phyloP scores from a whole-genome alignment of 2,797 vertebrate species.

The Neopelma chrysocephalum region DNA sequence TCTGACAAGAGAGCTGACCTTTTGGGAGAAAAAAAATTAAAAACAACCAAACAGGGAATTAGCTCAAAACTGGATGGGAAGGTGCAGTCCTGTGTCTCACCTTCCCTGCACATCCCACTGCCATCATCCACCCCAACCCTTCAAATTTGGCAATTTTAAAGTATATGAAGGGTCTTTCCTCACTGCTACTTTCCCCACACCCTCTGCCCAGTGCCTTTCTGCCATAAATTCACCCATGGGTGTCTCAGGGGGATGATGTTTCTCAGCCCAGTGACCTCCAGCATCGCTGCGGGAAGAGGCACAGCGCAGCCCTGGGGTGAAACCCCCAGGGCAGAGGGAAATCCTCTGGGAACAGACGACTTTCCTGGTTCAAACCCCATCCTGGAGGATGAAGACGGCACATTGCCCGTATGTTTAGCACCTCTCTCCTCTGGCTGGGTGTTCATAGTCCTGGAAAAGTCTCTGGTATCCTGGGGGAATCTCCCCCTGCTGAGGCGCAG shows the following conservation, averaged over 20 bases:
- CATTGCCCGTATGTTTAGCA: background rate
- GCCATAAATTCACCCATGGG: rapidly evolving
- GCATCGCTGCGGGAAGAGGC: rapidly evolving
- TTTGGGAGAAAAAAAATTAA: background rate
- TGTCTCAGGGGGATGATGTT: rapidly evolving
- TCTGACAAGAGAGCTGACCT: slow-evolving; percentile 8
- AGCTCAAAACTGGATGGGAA: background rate
- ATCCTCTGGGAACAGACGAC: background rate
- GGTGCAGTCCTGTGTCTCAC: rapidly evolving
- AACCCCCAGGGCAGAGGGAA: background rate
- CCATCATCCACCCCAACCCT: background rate
- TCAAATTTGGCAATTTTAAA: background rate
- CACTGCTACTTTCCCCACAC: background rate
- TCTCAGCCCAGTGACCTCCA: background rate
- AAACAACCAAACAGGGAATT: background rate
- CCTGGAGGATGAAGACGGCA: background rate
- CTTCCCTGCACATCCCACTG: rapidly evolving
- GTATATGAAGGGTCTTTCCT: background rate
- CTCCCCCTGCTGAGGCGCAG: rapidly evolving
- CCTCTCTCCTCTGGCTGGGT: rapidly evolving
- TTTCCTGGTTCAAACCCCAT: background rate
- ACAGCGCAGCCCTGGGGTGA: background rate
- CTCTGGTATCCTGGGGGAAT: background rate
- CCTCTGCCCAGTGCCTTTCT: background rate
- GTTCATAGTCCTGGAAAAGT: background rate